phyloP scores from a whole-genome alignment of 1,140 invertebrate genomes.

The Lutraria rhynchaena region DNA sequence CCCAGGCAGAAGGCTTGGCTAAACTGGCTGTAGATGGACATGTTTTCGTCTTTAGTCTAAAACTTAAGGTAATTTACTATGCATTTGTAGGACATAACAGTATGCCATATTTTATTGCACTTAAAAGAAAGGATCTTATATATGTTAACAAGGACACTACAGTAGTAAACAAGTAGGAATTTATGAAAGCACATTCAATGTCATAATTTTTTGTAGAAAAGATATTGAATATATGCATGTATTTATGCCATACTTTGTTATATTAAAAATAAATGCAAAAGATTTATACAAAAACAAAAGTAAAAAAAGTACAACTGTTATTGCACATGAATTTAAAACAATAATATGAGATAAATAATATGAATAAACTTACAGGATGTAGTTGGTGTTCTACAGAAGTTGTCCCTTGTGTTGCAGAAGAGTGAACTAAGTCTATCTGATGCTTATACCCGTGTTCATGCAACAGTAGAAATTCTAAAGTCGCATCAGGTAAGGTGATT shows the following conservation, averaged over 20 bases:
- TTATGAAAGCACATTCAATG: too few species aligned
- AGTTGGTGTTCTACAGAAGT: background rate
- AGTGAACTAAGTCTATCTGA: background rate
- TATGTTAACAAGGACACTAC: background rate
- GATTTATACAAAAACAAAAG: too few species aligned
- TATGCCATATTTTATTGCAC: background rate
- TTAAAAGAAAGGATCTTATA: background rate
- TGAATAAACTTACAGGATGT: background rate
- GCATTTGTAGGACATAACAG: background rate
- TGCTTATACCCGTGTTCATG: background rate
- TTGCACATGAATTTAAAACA: background rate
- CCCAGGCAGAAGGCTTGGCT: background rate
- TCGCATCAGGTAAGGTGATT: background rate
- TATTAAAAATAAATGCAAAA: background rate
- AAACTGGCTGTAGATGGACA: background rate
- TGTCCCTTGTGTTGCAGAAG: background rate
- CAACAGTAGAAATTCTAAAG: background rate
- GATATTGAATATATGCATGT: too few species aligned
- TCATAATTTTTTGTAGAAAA: too few species aligned
- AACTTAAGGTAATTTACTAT: background rate
- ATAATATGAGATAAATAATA: background rate
- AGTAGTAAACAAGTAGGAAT: too few species aligned
- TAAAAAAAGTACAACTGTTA: background rate
- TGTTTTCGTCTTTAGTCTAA: background rate
- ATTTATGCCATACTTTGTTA: too few species aligned